phyloP scores from a whole-genome alignment of 2,113 vertebrate genomes.

The Colossoma macropomum region DNA sequence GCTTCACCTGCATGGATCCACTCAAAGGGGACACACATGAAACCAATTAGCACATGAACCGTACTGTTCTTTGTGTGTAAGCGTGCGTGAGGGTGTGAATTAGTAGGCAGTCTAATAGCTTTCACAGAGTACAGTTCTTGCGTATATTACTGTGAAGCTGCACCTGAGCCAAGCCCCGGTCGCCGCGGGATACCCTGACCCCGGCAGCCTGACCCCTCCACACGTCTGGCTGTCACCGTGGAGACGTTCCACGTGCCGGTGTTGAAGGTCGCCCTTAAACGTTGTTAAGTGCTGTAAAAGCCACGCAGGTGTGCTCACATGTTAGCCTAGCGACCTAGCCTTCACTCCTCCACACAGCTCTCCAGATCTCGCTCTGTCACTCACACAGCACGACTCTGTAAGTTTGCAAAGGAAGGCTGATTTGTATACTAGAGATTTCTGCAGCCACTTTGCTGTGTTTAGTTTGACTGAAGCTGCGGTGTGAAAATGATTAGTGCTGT shows the following conservation, averaged over 20 bases:
- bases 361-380: not conserved
- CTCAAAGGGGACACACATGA: constrained; percentile 63
- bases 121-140: constrained; percentile 60
- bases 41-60: constrained; percentile 65
- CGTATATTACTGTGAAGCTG: constrained; percentile 38
- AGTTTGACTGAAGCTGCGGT: not conserved
- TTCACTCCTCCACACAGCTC: not conserved
- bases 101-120: constrained; percentile 62
- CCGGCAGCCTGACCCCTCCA: constrained; percentile 27
- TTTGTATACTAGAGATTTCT: not conserved
- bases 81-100: constrained; percentile 12
- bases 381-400: not conserved
- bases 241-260: constrained; percentile 39
- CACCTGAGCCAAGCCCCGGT: constrained; percentile 22
- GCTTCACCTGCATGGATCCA: constrained; percentile 58
- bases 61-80: constrained; percentile 44
- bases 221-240: constrained; percentile 34
- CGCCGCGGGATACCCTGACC: constrained; percentile 33
- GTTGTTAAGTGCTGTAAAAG: constrained; percentile 4
- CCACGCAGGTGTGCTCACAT: not conserved
- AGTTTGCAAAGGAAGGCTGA: not conserved
- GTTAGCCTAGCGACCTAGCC: constrained; percentile 12
- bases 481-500: not conserved
- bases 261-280: constrained; percentile 44
- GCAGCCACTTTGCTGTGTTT: not conserved